These are phyloP conservation scores for Sphaeridia pumilis DNA, from an alignment of 2,888 invertebrate genomes.

Conservation along the genomic window DNA sequence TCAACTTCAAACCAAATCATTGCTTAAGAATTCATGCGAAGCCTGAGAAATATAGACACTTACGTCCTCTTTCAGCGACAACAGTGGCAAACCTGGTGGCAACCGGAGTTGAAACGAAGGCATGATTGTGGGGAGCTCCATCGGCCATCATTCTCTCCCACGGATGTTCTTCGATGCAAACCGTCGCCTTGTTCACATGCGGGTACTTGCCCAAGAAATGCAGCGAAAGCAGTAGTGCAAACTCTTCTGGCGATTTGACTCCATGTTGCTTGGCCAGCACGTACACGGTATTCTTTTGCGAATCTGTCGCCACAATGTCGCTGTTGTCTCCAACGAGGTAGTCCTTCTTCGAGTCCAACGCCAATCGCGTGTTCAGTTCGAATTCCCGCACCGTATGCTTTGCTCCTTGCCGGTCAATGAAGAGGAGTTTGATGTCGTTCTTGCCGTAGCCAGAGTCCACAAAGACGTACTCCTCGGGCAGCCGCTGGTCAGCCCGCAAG, in stretches of 20 bases:
- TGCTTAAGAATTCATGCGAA: background rate
- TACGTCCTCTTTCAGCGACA: conserved; percentile 54
- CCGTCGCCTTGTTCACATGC: conserved; percentile 58
- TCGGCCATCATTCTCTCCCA: conserved; percentile 56
- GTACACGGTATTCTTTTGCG: conserved; percentile 72
- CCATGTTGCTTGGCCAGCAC: conserved; percentile 65
- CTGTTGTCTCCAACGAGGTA: conserved; percentile 63
- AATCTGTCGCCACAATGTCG: conserved; percentile 61
- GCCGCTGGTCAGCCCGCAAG: background rate
- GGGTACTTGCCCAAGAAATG: conserved; percentile 63
- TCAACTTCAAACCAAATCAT: background rate
- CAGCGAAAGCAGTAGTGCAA: conserved; percentile 57
- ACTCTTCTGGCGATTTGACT: conserved; percentile 62
- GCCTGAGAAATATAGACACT: conserved; percentile 36
- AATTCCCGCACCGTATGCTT: conserved; percentile 60
- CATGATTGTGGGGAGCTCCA: conserved; percentile 56
- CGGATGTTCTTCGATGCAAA: conserved; percentile 60
- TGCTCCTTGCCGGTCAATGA: conserved; percentile 52
- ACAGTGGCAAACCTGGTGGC: conserved; percentile 58
- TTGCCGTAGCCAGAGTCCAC: conserved; percentile 61
- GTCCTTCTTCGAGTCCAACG: conserved; percentile 56
- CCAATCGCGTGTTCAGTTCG: conserved; percentile 60
- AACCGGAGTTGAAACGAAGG: conserved; percentile 58
- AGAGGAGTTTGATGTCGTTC: conserved; percentile 58
- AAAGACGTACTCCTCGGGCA: conserved; percentile 45